A percentile compares a stretch with the other conserved stretches of the same genome.
These are phyloP conservation scores for Liasis olivaceus DNA, from an alignment of 2,797 vertebrate species.

Conservation along the genomic window DNA sequence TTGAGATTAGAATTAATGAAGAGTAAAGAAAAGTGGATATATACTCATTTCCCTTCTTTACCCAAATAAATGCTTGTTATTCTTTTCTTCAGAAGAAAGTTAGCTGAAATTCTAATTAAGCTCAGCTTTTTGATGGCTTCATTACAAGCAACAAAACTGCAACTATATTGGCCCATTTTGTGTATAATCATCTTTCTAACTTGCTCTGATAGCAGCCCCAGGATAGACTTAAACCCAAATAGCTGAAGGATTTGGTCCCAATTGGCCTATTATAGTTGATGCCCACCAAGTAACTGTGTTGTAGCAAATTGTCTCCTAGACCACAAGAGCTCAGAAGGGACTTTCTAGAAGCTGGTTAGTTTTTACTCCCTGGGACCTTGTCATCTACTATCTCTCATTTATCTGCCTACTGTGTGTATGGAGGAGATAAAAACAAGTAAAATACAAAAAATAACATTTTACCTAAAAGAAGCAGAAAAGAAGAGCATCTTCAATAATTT, in stretches of 20 bases:
- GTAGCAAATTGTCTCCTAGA: slow-evolving; percentile 25
- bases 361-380: background rate
- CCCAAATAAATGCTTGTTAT: background rate
- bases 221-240: background rate
- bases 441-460: background rate
- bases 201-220: background rate
- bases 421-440: background rate
- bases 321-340: background rate
- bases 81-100: background rate
- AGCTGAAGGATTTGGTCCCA: slow-evolving; percentile 15
- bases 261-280: background rate
- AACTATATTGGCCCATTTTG: background rate
- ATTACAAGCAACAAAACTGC: slow-evolving; percentile 3
- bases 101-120: slow-evolving; percentile 24
- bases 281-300: slow-evolving; percentile 12
- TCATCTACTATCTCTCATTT: background rate
- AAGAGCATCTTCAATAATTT: background rate
- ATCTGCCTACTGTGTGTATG: background rate
- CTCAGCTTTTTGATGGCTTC: slow-evolving; percentile 15
- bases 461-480: background rate
- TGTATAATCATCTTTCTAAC: background rate
- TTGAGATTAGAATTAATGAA: slow-evolving; percentile 15
- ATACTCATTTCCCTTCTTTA: slow-evolving; percentile 20
- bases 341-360: background rate
- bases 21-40: background rate